Evolutionary conservation across 2,113 vertebrate genomes (phyloP).

Genomic region (Craseonycteris thonglongyai): DNA sequence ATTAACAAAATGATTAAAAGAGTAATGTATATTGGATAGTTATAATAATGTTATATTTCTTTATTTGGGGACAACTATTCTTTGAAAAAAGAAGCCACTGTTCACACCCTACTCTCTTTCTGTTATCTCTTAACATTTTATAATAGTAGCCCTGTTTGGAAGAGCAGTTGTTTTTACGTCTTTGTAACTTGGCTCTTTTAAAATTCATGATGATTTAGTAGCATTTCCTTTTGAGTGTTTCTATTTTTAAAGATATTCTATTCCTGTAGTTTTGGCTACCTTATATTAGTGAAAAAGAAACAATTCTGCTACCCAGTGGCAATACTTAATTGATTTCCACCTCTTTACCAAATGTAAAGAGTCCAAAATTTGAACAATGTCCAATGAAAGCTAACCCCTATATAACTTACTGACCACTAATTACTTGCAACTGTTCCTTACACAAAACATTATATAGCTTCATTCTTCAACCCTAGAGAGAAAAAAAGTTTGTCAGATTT

Average conservation of each 20-base stretch:
- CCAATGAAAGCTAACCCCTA: not conserved
- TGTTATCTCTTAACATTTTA: not conserved
- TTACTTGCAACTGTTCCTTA: not conserved
- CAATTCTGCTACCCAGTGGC: not conserved
- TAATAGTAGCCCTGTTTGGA: not conserved
- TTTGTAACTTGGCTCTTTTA: constrained; percentile 26
- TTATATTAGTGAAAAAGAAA: not conserved
- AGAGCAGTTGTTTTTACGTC: not conserved
- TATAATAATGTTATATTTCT: not conserved
- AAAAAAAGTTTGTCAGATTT: not conserved
- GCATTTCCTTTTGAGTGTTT: constrained; percentile 3
- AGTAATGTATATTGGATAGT: not conserved
- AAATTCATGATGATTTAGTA: constrained; percentile 9
- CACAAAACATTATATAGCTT: not conserved
- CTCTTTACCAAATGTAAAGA: not conserved
- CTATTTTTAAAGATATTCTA: constrained; percentile 28
- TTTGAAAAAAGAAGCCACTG: not conserved
- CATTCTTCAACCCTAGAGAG: not conserved
- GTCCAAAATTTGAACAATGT: not conserved
- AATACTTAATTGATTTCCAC: not conserved
- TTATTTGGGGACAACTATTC: not conserved
- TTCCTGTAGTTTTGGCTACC: not conserved
- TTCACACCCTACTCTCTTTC: not conserved
- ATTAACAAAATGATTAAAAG: constrained; percentile 18
- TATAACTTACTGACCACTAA: not conserved